Conservation (phyloP, 1,140 invertebrate species). For the Drosophila asahinai region DNA sequence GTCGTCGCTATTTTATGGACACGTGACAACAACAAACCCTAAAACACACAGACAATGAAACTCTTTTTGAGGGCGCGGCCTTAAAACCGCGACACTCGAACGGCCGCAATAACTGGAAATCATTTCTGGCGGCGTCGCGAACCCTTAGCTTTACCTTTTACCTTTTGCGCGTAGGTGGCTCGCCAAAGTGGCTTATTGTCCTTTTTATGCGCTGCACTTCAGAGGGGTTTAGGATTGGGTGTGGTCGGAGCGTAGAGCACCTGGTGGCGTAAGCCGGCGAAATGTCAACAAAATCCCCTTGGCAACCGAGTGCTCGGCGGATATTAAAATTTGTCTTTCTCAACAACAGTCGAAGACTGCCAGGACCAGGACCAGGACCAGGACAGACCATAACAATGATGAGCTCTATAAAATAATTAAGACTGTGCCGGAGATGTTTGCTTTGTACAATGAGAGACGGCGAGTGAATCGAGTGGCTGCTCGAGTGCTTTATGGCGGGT, state of each 20-base stretch:
- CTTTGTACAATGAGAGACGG: constrained; percentile 44
- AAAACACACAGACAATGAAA: constrained; percentile 69
- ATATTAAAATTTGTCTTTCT: constrained; percentile 73
- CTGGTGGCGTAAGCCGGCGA: constrained; percentile 36
- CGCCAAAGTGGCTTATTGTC: constrained; percentile 78
- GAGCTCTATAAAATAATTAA: constrained; percentile 80
- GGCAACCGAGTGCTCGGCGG: constrained; percentile 53
- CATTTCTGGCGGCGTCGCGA: constrained; percentile 48
- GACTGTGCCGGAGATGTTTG: constrained; percentile 39
- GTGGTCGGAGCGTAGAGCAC: constrained; percentile 3
- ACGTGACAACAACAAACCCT: constrained; percentile 75
- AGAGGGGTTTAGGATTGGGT: constrained; percentile 13
- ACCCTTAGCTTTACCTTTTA: constrained; percentile 67
- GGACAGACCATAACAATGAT: constrained; percentile 55
- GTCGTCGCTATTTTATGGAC: constrained; percentile 68
- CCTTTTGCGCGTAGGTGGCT: constrained; percentile 63
- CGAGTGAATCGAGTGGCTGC: constrained; percentile 3
- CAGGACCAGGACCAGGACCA: neutral
- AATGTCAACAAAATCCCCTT: constrained; percentile 72
- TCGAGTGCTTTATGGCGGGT: constrained; percentile 35
- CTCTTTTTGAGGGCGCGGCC: constrained; percentile 53
- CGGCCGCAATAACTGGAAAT: constrained; percentile 72
- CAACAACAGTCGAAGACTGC: constrained; percentile 27
- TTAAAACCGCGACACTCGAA: constrained; percentile 71
- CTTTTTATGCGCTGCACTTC: constrained; percentile 79